A percentile compares a stretch with the other conserved stretches of the same genome.
Evolutionary conservation across 1,140 invertebrate species (phyloP).

Genomic region (Bombus difficillimus): DNA sequence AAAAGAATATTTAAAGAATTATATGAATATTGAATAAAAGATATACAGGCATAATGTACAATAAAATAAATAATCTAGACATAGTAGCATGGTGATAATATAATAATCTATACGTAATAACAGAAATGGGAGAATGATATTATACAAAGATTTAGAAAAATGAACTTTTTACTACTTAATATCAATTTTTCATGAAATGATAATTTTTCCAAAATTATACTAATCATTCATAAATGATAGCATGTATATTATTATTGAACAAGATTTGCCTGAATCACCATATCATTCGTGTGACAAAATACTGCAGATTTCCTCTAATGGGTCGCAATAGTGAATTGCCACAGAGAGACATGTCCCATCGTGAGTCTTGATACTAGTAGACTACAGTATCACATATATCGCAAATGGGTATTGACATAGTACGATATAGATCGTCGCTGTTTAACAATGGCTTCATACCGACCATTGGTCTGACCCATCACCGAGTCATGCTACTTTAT

Average conservation of each 20-base stretch:
- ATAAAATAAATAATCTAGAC: too few species aligned
- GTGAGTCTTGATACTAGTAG: slow-evolving; percentile 14
- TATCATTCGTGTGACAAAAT: slow-evolving; percentile 2
- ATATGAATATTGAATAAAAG: background rate
- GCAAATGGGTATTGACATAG: slow-evolving; percentile 8
- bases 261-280: background rate
- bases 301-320: slow-evolving; percentile 1
- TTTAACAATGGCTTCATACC: slow-evolving; percentile 7
- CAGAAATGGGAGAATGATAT: too few species aligned
- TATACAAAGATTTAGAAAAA: background rate
- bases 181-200: background rate
- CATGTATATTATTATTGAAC: too few species aligned
- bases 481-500: slow-evolving; percentile 2
- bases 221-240: background rate
- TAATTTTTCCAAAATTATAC: background rate
- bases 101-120: too few species aligned
- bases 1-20: too few species aligned
- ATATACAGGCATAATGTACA: background rate
- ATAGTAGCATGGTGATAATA: too few species aligned
- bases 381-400: slow-evolving; percentile 11
- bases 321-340: background rate
- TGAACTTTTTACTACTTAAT: background rate
- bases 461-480: background rate
- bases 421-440: slow-evolving; percentile 9
- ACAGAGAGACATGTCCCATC: background rate